Base-by-base conservation (phyloP, 1,140 invertebrate species). In the Bombus confusus region DNA sequence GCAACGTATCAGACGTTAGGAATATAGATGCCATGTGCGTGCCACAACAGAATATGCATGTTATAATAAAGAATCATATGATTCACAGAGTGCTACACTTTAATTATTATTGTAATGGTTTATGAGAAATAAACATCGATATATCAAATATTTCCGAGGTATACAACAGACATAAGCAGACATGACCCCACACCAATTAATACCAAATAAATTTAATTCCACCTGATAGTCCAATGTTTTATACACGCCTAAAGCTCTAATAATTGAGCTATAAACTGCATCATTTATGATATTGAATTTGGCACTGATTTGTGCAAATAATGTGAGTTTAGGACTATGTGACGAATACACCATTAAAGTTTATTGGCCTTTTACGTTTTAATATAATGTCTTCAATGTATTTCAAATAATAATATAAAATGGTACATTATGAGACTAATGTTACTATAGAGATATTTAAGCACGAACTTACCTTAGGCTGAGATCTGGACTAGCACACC, bases 401-500 rank as follows among this genome's bases (percentile, higher is more conserved):
- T n/a, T 74, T 79, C 31, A 41, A 64, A 75, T 68, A 68, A 75
- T 57, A 89, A 71, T 52, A 43, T 31, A 87, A 80, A 84, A 90
- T 85, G 83, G 37, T 73, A 74, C 13, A 59, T 81, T 41, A 69
- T 87, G 81, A 87, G 84, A 41, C 71, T 84, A 62, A 34, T 82
- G 15, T 86, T 25, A 25, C 43, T 59, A 25, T 18, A 37, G 76
- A 47, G 52, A 41, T 82, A 52, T 71, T 52, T 47, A 76, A 76
- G 31, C 64, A 72, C 22, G 39, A 85, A 87, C 93, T 95, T 96
- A 98, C 97, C 98, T 98, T 82, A 98, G 96, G 94, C 97, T 98
- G 52, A 99, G 96, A 96, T 99, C 98, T 31, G 98, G 98, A 88
- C 98, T 99, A 9, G 98, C 98, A 94, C 98, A 99, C 52, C 98